A percentile compares a stretch with the other conserved stretches of the same genome.
These are phyloP conservation scores for Salvelinus namaycush DNA, from an alignment of 2,113 vertebrate genomes.

Conservation along the genomic window DNA sequence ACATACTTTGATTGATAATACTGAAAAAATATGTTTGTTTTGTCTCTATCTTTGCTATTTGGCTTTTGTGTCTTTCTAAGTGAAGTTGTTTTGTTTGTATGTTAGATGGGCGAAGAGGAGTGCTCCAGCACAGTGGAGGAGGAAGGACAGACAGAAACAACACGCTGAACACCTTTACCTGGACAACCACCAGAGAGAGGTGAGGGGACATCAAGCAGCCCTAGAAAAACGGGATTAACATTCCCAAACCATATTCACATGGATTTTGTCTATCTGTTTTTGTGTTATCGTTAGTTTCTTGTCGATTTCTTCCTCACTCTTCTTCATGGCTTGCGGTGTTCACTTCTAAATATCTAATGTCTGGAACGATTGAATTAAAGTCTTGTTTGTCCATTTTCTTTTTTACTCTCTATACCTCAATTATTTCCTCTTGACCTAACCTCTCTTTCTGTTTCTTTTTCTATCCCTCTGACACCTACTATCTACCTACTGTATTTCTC, in stretches of 20 bases:
- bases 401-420: slow-evolving; percentile 16
- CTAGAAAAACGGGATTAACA: neutral
- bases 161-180: slow-evolving; percentile 94
- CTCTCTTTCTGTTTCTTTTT: slow-evolving; percentile 46
- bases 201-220: slow-evolving; percentile 53
- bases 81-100: slow-evolving; percentile 15
- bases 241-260: too few relatives aligned
- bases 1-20: neutral
- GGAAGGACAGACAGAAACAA: slow-evolving; percentile 93
- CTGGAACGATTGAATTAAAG: neutral
- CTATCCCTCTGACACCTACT: slow-evolving; percentile 44
- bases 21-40: neutral
- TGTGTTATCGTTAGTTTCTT: too few relatives aligned
- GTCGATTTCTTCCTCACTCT: neutral
- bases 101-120: slow-evolving; percentile 96
- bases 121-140: slow-evolving; percentile 93
- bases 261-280: too few relatives aligned
- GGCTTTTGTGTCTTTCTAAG: neutral
- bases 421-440: slow-evolving; percentile 7
- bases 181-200: slow-evolving; percentile 98
- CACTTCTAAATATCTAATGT: neutral
- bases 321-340: neutral
- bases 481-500: slow-evolving; percentile 28
- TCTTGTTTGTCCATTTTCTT: slow-evolving; percentile 11
- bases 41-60: neutral